phyloP scores from a whole-genome alignment of 2,888 invertebrate species.

The Chrysolina oricalcia region DNA sequence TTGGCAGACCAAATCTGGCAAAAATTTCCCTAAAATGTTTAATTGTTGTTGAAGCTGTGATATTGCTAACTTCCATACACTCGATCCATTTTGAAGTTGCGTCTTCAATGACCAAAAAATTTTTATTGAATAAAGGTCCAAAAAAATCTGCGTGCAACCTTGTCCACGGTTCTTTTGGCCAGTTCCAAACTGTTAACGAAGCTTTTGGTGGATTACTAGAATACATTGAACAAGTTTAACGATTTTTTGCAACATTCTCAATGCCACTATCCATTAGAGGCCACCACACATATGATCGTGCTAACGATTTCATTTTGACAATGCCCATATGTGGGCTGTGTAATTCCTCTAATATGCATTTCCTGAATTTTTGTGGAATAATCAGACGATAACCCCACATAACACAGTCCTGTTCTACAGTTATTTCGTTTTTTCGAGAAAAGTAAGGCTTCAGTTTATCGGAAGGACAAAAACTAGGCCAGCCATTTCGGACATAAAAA shows the following conservation, averaged over 20 bases:
- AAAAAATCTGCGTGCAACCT: no score
- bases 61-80: no score
- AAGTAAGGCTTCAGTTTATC: slow-evolving; percentile 22
- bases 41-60: no score
- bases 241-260: background rate
- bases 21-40: no score
- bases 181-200: slow-evolving; percentile 26
- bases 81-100: no score
- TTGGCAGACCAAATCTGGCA: no score
- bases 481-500: slow-evolving; percentile 29
- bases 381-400: slow-evolving; percentile 19
- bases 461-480: background rate
- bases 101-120: no score
- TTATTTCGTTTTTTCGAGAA: slow-evolving; percentile 31
- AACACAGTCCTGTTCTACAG: slow-evolving; percentile 22
- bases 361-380: slow-evolving; percentile 18
- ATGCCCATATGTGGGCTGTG: background rate
- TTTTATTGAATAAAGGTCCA: no score
- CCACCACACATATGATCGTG: slow-evolving; percentile 61
- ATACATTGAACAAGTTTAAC: background rate
- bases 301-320: background rate
- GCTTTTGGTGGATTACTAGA: background rate
- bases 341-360: background rate
- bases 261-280: background rate
- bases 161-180: slow-evolving; percentile 32